A percentile compares a stretch with the other conserved stretches of the same genome.
Evolutionary conservation across 2,888 invertebrate genomes (phyloP).

Genomic region (Amphimallon solstitiale): DNA sequence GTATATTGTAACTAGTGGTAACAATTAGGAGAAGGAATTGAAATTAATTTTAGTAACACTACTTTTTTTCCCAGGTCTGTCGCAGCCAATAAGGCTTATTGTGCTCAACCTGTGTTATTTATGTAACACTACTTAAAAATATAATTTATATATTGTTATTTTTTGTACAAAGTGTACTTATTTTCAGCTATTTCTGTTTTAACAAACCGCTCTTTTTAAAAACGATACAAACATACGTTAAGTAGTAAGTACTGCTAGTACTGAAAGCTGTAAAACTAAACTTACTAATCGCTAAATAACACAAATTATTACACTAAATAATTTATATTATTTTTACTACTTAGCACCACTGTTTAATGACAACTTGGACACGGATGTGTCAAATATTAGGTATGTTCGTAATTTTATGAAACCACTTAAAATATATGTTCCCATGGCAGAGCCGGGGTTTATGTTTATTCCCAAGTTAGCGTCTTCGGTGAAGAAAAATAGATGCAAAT

Average conservation of each 20-base stretch:
- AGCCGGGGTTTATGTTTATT: conserved; percentile 15
- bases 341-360: conserved; percentile 26
- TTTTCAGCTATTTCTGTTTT: too few species aligned
- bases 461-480: conserved; percentile 18
- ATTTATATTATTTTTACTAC: conserved; percentile 30
- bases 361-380: conserved; percentile 16
- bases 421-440: conserved; percentile 23
- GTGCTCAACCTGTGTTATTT: too few species aligned
- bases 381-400: conserved; percentile 28
- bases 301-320: conserved; percentile 30
- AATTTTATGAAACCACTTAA: conserved; percentile 31
- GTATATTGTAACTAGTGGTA: too few species aligned
- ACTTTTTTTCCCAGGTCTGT: too few species aligned
- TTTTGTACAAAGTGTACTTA: too few species aligned
- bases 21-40: too few species aligned
- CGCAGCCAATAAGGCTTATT: too few species aligned
- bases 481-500: conserved; percentile 30
- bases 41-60: too few species aligned
- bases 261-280: background rate
- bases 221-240: too few species aligned
- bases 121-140: too few species aligned
- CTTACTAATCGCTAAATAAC: background rate
- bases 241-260: background rate
- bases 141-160: too few species aligned
- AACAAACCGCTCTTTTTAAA: too few species aligned